phyloP scores from a whole-genome alignment of 2,888 invertebrate species.

The Caenorhabditis uteleia region DNA sequence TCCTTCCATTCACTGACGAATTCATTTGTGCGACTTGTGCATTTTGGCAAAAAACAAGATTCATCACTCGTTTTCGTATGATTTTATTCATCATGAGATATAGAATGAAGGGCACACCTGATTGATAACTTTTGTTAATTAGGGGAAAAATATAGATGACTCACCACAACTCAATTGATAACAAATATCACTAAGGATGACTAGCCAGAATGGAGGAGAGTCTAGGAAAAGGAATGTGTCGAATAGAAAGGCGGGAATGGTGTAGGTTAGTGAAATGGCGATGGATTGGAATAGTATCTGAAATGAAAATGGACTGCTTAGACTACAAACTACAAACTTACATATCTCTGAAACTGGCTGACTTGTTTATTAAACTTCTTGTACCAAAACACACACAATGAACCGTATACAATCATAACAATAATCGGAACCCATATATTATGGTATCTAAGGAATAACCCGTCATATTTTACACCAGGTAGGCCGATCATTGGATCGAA shows the following conservation, averaged over 20 bases:
- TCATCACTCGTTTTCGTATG: not conserved
- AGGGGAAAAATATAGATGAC: not conserved
- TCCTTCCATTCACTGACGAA: too few species aligned
- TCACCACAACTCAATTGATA: constrained; percentile 23
- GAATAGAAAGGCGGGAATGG: constrained; percentile 7
- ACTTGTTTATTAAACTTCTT: not conserved
- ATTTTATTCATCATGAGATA: constrained; percentile 6
- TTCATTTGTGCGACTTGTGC: too few species aligned
- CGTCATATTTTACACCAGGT: not conserved
- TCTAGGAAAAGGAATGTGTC: constrained; percentile 4
- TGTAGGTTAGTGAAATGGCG: constrained; percentile 7
- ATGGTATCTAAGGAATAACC: constrained; percentile 5
- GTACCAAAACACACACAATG: not conserved
- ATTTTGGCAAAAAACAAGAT: too few species aligned
- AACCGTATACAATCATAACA: constrained; percentile 1
- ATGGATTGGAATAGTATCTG: constrained; percentile 18
- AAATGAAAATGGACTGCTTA: not conserved
- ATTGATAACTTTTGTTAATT: not conserved
- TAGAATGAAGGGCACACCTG: constrained; percentile 17
- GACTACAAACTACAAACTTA: not conserved
- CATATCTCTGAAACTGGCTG: constrained; percentile 1
- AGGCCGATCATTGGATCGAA: not conserved
- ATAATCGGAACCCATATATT: not conserved
- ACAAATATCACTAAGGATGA: constrained; percentile 6
- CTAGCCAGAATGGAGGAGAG: not conserved